phyloP scores from a whole-genome alignment of 2,797 vertebrate genomes.

The Notoglanidium macrostoma region DNA sequence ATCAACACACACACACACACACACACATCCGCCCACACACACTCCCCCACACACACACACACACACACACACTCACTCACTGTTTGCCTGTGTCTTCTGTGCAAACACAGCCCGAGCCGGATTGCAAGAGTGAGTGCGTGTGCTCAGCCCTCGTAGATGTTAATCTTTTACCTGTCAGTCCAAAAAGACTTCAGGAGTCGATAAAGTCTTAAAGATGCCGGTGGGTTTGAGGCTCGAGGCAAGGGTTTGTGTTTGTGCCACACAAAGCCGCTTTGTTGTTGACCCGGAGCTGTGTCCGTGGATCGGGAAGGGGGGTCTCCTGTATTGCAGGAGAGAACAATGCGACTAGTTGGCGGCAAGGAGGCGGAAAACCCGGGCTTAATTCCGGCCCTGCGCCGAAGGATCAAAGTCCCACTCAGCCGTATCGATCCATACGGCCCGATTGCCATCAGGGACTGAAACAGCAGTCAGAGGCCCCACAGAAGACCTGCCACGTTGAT shows the following conservation, averaged over 20 bases:
- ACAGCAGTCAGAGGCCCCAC: conserved; percentile 59
- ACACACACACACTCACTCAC: not conserved
- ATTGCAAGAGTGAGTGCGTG: conserved; percentile 75
- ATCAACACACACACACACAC: conserved; percentile 67
- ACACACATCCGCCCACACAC: not conserved
- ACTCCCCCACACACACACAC: not conserved
- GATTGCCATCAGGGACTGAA: conserved; percentile 71
- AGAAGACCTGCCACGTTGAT: conserved; percentile 58
- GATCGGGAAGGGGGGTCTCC: conserved; percentile 60
- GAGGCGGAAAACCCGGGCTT: conserved; percentile 64
- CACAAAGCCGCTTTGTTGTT: conserved; percentile 89
- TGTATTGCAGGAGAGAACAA: conserved; percentile 64
- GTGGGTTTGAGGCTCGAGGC: conserved; percentile 68
- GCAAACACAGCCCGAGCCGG: conserved; percentile 71
- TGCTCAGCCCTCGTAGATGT: conserved; percentile 81
- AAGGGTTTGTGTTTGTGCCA: conserved; percentile 75
- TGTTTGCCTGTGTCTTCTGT: conserved; percentile 76
- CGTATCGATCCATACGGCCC: conserved; percentile 68
- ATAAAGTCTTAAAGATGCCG: conserved; percentile 72
- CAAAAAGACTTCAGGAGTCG: conserved; percentile 77
- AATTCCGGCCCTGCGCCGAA: conserved; percentile 61
- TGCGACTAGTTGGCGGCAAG: conserved; percentile 63
- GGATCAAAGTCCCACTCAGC: conserved; percentile 70
- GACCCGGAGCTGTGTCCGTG: conserved; percentile 71
- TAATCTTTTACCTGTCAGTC: conserved; percentile 87